phyloP scores from a whole-genome alignment of 2,113 vertebrate species.

The Ochotona princeps region DNA sequence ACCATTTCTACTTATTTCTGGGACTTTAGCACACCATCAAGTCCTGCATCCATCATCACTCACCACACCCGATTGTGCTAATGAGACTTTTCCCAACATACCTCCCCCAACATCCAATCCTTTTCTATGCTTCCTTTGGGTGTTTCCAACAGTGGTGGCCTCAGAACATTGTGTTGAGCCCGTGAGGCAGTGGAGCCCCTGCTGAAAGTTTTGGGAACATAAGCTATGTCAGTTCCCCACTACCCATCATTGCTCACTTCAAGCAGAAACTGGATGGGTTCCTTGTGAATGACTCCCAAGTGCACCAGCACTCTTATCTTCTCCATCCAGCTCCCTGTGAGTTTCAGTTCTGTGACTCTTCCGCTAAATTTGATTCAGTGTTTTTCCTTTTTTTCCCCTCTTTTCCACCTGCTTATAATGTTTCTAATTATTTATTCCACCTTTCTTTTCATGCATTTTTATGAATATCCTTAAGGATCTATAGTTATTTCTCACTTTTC shows the following conservation, averaged over 20 bases:
- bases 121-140: constrained; percentile 49
- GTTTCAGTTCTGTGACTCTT: neutral
- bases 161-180: constrained; percentile 84
- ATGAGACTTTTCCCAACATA: constrained; percentile 83
- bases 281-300: neutral
- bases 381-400: constrained; percentile 5
- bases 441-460: neutral
- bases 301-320: constrained; percentile 40
- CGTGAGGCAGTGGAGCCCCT: constrained; percentile 70
- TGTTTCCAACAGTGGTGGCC: constrained; percentile 71
- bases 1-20: constrained; percentile 83
- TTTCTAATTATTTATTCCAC: neutral
- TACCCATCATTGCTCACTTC: constrained; percentile 61
- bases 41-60: constrained; percentile 88
- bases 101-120: constrained; percentile 61
- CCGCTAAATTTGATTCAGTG: neutral
- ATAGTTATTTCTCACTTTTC: neutral
- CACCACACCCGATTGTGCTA: constrained; percentile 79
- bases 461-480: neutral
- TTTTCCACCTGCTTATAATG: neutral
- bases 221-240: constrained; percentile 78
- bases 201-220: constrained; percentile 80
- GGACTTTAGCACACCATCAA: constrained; percentile 85
- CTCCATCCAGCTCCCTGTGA: neutral
- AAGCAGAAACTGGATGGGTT: neutral